Percentiles rank a stretch among this genome's conserved stretches.
phyloP scores from a whole-genome alignment of 2,113 vertebrate species.

The Pangasianodon gigas region DNA sequence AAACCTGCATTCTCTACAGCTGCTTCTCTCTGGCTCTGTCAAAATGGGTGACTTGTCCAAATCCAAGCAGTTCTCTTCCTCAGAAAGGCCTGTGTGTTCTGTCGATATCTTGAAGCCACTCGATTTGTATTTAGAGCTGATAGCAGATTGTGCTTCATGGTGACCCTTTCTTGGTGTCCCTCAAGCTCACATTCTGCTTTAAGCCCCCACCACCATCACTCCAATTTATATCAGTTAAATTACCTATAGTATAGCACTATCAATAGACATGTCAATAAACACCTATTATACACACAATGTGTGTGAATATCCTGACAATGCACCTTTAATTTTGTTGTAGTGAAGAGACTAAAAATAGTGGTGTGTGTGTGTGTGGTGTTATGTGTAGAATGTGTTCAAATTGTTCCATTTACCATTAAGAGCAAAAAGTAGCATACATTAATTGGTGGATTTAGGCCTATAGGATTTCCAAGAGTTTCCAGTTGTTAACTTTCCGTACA shows the following conservation, averaged over 20 bases:
- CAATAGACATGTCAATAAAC: not conserved
- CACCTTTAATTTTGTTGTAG: not conserved
- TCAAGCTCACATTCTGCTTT: not conserved
- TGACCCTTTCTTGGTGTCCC: slow-evolving; percentile 28
- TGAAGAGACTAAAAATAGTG: not conserved
- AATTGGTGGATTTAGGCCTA: not conserved
- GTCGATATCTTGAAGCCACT: slow-evolving; percentile 20
- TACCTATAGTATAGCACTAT: not conserved
- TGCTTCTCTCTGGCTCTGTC: slow-evolving; percentile 19
- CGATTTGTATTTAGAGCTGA: slow-evolving; percentile 45
- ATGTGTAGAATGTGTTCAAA: not conserved
- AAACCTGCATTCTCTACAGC: slow-evolving; percentile 17
- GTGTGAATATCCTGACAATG: not conserved
- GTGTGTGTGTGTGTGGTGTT: not conserved
- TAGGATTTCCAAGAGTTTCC: not conserved
- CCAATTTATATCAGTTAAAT: too few species aligned
- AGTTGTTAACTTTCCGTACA: not conserved
- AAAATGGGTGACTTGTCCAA: slow-evolving; percentile 20
- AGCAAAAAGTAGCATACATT: not conserved
- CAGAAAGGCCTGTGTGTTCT: slow-evolving; percentile 15
- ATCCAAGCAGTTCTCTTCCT: slow-evolving; percentile 2
- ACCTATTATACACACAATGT: not conserved
- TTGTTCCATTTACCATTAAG: not conserved
- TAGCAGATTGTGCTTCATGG: slow-evolving; percentile 15
- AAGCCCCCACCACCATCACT: not conserved